phyloP scores from a whole-genome alignment of 1,140 invertebrate species.

The Melipona quadrifasciata region DNA sequence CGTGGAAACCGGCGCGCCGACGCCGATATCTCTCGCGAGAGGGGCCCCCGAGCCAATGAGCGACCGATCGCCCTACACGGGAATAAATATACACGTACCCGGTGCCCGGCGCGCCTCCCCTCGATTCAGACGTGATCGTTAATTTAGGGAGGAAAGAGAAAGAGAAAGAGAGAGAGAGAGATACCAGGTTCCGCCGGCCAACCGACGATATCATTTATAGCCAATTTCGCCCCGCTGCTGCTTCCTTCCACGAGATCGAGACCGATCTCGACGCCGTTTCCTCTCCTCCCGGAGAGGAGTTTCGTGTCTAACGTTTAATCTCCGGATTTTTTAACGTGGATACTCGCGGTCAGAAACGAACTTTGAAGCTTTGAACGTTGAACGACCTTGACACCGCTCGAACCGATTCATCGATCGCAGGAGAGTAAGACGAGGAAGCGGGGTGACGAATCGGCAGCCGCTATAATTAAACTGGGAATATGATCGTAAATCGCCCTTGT shows the following conservation, averaged over 20 bases:
- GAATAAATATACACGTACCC: conserved; percentile 34
- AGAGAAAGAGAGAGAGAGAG: background rate
- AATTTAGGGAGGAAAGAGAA: conserved; percentile 31
- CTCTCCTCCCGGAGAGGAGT: background rate
- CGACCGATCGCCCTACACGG: conserved; percentile 54
- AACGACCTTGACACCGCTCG: too few species aligned
- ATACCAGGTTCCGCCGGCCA: too few species aligned
- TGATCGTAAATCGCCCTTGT: conserved; percentile 49
- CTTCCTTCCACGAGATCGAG: background rate
- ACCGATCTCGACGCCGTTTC: background rate
- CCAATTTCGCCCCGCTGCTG: too few species aligned
- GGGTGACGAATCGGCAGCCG: conserved; percentile 42
- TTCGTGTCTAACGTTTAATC: too few species aligned
- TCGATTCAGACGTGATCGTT: conserved; percentile 53
- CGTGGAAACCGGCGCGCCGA: conserved; percentile 52
- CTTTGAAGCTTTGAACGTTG: too few species aligned
- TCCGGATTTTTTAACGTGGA: too few species aligned
- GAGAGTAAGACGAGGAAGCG: background rate
- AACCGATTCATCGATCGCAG: background rate
- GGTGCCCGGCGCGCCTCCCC: background rate
- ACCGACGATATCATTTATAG: conserved; percentile 36
- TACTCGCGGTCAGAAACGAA: too few species aligned
- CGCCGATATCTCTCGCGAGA: conserved; percentile 51
- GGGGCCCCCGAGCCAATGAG: conserved; percentile 46
- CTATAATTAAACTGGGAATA: conserved; percentile 36